Evolutionary conservation across 2,888 invertebrate genomes (phyloP).

Genomic region (Encarsia formosa): DNA sequence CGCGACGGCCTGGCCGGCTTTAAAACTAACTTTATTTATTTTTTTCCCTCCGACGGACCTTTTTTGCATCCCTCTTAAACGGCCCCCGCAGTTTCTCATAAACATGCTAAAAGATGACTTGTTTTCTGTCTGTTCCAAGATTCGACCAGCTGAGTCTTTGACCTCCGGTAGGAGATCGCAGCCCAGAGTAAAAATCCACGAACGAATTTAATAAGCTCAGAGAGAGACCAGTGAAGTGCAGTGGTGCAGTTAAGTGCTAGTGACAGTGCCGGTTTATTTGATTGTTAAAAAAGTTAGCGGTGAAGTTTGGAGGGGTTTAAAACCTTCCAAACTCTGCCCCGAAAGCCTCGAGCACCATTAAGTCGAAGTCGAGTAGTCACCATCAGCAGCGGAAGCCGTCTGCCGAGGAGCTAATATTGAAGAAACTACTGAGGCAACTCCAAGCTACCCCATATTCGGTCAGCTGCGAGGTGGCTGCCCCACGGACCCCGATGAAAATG

Average conservation of each 20-base stretch:
- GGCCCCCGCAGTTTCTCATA: too few species aligned
- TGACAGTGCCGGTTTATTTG: too few species aligned
- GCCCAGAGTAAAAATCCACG: too few species aligned
- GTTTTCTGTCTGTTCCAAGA: too few species aligned
- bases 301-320: not conserved
- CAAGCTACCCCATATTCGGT: not conserved
- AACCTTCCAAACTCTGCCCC: not conserved
- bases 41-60: not conserved
- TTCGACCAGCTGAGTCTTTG: too few species aligned
- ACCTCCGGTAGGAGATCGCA: too few species aligned
- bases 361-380: not conserved
- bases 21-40: not conserved
- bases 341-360: not conserved
- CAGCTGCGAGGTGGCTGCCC: slow-evolving; percentile 26
- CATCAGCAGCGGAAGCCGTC: slow-evolving; percentile 3
- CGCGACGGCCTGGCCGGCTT: not conserved
- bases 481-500: slow-evolving; percentile 58
- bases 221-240: too few species aligned
- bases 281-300: too few species aligned
- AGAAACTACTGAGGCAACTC: not conserved
- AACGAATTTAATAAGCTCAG: too few species aligned
- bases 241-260: too few species aligned
- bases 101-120: too few species aligned
- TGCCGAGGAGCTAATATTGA: not conserved
- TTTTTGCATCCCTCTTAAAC: too few species aligned